A percentile compares a stretch with the other conserved stretches of the same genome.
phyloP scores from a whole-genome alignment of 2,113 vertebrate genomes.

The Etheostoma cragini region DNA sequence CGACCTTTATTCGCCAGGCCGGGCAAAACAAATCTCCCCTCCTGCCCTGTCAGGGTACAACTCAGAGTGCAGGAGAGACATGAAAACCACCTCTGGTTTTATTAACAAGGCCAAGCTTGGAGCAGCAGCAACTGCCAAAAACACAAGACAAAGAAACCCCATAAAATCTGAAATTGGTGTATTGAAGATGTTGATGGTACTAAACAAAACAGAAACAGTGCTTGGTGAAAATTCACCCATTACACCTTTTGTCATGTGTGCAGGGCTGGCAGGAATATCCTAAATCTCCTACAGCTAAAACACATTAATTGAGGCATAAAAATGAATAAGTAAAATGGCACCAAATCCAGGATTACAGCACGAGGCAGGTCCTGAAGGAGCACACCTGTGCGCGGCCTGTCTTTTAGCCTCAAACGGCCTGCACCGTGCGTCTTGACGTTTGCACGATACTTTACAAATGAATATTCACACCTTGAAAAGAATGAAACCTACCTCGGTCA shows the following conservation, averaged over 20 bases:
- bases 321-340: not conserved
- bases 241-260: not conserved
- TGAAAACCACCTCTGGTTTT: constrained; percentile 46
- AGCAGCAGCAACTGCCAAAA: constrained; percentile 41
- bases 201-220: constrained; percentile 7
- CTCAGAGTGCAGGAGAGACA: constrained; percentile 24
- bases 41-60: constrained; percentile 37
- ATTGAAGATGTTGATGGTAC: constrained; percentile 1
- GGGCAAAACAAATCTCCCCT: constrained; percentile 36
- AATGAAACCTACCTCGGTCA: constrained; percentile 7
- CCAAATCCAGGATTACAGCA: not conserved
- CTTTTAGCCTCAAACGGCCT: not conserved
- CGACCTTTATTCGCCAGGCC: constrained; percentile 71
- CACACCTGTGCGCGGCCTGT: not conserved
- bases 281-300: not conserved
- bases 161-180: constrained; percentile 4
- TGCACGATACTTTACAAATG: not conserved
- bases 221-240: not conserved
- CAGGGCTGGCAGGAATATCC: not conserved
- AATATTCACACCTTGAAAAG: not conserved
- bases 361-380: too few species aligned
- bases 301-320: constrained; percentile 1
- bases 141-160: constrained; percentile 31
- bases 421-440: not conserved
- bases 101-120: constrained; percentile 21